Conservation (phyloP, 2,113 vertebrate genomes). For the Sylvilagus bachmani region DNA sequence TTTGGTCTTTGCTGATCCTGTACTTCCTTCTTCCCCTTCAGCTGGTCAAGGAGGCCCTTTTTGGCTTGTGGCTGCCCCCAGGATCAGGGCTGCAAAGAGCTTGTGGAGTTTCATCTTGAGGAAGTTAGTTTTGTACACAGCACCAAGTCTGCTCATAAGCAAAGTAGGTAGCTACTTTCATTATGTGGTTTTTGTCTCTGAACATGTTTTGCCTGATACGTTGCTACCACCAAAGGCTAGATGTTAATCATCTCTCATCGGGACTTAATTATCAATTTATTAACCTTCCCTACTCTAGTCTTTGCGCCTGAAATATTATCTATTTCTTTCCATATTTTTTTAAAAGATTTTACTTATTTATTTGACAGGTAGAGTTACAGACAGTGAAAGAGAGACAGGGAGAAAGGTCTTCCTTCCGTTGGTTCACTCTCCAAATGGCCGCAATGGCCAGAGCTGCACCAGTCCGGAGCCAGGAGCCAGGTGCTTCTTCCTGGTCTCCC, state of each 20-base stretch:
- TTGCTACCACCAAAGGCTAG: neutral
- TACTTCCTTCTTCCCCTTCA: neutral
- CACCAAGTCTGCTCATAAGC: neutral
- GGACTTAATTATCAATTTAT: slow-evolving; percentile 8
- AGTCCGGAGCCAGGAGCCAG: no score
- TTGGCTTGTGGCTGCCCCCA: neutral
- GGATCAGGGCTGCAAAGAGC: neutral
- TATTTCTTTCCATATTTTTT: neutral
- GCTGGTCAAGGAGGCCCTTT: neutral
- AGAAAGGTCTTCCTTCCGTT: no score
- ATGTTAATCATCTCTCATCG: slow-evolving; percentile 13
- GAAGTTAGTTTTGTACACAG: slow-evolving; percentile 20
- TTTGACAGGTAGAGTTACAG: no score
- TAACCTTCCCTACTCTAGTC: neutral
- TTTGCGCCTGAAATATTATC: neutral
- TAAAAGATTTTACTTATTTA: no score
- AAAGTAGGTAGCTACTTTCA: slow-evolving; percentile 39
- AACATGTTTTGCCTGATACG: neutral
- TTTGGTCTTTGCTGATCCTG: slow-evolving; percentile 1
- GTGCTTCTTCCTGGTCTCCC: no score
- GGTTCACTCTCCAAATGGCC: no score
- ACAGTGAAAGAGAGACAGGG: no score
- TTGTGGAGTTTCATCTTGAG: neutral
- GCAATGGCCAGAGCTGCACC: no score
- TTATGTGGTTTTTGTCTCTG: slow-evolving; percentile 26